Evolutionary conservation across 2,888 invertebrate genomes (phyloP).

Genomic region (Epirrhoe tristata): DNA sequence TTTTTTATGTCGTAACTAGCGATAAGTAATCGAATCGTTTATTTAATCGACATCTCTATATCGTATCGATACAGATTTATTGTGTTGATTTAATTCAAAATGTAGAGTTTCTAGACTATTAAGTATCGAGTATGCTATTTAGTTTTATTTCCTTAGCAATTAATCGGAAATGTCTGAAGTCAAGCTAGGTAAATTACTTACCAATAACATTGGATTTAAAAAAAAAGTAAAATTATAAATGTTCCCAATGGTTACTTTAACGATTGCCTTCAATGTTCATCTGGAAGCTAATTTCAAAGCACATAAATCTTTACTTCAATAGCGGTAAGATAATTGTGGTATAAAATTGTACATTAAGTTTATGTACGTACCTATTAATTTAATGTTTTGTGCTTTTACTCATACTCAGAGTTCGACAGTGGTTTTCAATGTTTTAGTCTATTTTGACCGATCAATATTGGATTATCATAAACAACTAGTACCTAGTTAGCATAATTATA

Average conservation of each 20-base stretch:
- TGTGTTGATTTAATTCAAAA: slow-evolving; percentile 2
- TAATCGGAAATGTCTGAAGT: not conserved
- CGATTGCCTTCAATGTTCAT: slow-evolving; percentile 21
- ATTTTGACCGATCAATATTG: too few species aligned
- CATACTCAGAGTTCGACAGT: too few species aligned
- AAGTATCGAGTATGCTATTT: not conserved
- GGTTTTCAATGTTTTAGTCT: too few species aligned
- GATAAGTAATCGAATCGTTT: not conserved
- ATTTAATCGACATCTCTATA: not conserved
- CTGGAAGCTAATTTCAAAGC: slow-evolving; percentile 39
- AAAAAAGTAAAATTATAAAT: slow-evolving; percentile 6
- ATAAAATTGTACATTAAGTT: slow-evolving; percentile 20
- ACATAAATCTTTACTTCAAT: slow-evolving; percentile 40
- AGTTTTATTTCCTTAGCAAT: not conserved
- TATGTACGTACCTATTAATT: not conserved
- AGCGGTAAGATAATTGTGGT: slow-evolving; percentile 35
- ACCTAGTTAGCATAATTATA: too few species aligned
- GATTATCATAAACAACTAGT: too few species aligned
- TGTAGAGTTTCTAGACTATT: not conserved
- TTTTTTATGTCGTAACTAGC: too few species aligned
- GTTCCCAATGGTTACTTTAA: slow-evolving; percentile 12
- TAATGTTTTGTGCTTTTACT: too few species aligned
- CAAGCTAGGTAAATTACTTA: not conserved
- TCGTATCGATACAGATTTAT: slow-evolving; percentile 2
- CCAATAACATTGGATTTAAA: not conserved